phyloP scores from a whole-genome alignment of 2,113 vertebrate species.

The human (Homo sapiens) region GRCh38 chr6:131946501-131947000 shows the following conservation, averaged over 20 bases:
- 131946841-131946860: conserved; percentile 28
- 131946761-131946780: conserved; percentile 35
- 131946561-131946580: background rate
- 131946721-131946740: background rate
- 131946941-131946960: background rate
- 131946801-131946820: background rate
- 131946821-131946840: background rate
- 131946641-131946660: background rate
- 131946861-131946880: background rate
- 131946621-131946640: background rate
- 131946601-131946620: background rate
- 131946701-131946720: background rate
- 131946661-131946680: background rate
- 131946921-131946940: background rate
- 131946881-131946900: conserved; percentile 36
- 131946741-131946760: background rate
- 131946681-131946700: background rate
- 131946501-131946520: background rate
- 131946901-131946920: background rate
- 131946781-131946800: conserved; percentile 14
- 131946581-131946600: background rate
- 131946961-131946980: background rate
- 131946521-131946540: background rate
- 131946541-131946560: background rate
- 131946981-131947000: background rate